Conservation (phyloP, 2,888 invertebrate species). For the Agonopterix subpropinquella region DNA sequence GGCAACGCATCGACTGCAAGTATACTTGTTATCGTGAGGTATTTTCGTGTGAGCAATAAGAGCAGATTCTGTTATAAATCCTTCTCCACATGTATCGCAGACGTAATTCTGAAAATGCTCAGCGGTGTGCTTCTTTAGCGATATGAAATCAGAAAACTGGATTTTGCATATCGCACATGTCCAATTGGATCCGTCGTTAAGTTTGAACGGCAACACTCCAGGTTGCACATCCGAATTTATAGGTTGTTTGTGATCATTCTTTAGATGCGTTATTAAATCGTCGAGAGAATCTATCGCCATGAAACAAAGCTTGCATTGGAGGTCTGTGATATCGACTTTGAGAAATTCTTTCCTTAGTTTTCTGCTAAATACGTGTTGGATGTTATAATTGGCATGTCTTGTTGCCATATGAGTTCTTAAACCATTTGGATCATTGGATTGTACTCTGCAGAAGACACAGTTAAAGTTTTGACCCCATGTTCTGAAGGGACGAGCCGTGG, state of each 20-base stretch:
- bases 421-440: constrained; percentile 63
- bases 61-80: constrained; percentile 62
- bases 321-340: constrained; percentile 61
- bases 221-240: constrained; percentile 59
- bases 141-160: constrained; percentile 57
- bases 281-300: constrained; percentile 53
- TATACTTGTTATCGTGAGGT: constrained; percentile 62
- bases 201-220: constrained; percentile 60
- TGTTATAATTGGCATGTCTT: constrained; percentile 56
- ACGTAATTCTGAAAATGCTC: constrained; percentile 67
- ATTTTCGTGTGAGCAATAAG: constrained; percentile 54
- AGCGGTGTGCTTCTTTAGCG: constrained; percentile 56
- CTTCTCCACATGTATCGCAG: constrained; percentile 65
- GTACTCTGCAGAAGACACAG: constrained; percentile 60
- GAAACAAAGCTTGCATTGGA: constrained; percentile 64
- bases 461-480: constrained; percentile 69
- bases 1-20: constrained; percentile 59
- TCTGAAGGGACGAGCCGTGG: constrained; percentile 61
- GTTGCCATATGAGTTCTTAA: constrained; percentile 59
- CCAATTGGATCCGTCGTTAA: constrained; percentile 59
- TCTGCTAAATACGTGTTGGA: constrained; percentile 57
- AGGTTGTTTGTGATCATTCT: constrained; percentile 62
- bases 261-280: constrained; percentile 52
- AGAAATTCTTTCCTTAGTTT: constrained; percentile 61
- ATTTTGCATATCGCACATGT: constrained; percentile 61